Conservation (phyloP, 2,797 vertebrate species). For the Gadopsis bispinosus region DNA sequence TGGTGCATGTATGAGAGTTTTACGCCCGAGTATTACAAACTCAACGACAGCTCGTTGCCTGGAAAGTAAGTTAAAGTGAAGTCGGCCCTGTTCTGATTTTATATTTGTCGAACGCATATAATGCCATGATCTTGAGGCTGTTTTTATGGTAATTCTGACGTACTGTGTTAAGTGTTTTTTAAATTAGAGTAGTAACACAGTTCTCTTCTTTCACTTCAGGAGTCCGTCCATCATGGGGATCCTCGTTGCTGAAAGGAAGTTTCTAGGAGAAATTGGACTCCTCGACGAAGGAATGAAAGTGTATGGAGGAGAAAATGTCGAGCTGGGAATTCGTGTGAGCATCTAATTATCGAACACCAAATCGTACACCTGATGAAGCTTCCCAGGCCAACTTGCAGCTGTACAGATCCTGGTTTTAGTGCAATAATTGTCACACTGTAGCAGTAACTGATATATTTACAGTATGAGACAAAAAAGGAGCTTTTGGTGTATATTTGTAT, state of each 20-base stretch:
- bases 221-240: conserved; percentile 89
- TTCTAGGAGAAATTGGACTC: conserved; percentile 84
- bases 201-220: conserved; percentile 58
- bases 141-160: not conserved
- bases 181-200: not conserved
- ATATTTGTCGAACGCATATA: not conserved
- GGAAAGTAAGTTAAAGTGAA: conserved; percentile 78
- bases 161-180: not conserved
- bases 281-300: conserved; percentile 87
- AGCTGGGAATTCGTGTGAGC: conserved; percentile 86
- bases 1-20: conserved; percentile 85
- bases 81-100: not conserved
- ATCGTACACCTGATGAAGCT: not conserved
- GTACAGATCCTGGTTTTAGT: not conserved
- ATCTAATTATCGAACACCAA: not conserved
- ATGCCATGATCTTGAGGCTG: not conserved
- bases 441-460: too few species aligned
- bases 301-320: conserved; percentile 89
- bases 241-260: conserved; percentile 83
- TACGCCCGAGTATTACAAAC: conserved; percentile 73
- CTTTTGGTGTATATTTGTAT: too few species aligned
- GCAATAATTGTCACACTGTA: not conserved
- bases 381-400: not conserved
- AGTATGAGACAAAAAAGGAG: too few species aligned
- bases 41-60: conserved; percentile 81